Percentiles rank a stretch among this genome's conserved stretches.
Evolutionary conservation across 2,888 invertebrate genomes (phyloP).

Genomic region (Troides aeacus): DNA sequence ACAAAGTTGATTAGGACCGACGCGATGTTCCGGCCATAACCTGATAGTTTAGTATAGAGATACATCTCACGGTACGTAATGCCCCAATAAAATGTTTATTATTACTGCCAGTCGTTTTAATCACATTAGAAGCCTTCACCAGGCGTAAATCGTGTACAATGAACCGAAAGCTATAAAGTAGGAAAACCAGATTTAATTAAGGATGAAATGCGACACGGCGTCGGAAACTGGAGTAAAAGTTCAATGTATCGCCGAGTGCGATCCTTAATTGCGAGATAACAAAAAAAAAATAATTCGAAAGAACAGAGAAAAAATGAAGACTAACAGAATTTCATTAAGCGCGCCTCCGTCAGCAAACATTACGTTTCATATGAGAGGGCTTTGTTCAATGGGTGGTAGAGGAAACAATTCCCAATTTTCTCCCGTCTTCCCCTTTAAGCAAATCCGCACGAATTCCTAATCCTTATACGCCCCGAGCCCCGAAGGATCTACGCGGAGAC

Average conservation of each 20-base stretch:
- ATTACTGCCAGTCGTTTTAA: slow-evolving; percentile 51
- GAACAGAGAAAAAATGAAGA: slow-evolving; percentile 40
- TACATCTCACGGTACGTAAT: slow-evolving; percentile 49
- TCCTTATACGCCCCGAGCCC: slow-evolving; percentile 64
- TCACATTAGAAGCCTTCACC: slow-evolving; percentile 48
- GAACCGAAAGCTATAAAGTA: slow-evolving; percentile 46
- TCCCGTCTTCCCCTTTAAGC: slow-evolving; percentile 63
- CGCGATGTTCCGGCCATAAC: slow-evolving; percentile 47
- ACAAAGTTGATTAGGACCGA: slow-evolving; percentile 58
- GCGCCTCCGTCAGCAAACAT: slow-evolving; percentile 45
- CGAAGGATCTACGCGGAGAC: slow-evolving; percentile 53
- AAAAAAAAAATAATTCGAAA: slow-evolving; percentile 30
- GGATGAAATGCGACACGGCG: slow-evolving; percentile 46
- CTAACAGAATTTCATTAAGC: slow-evolving; percentile 50
- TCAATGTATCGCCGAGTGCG: slow-evolving; percentile 25
- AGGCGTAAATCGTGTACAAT: slow-evolving; percentile 41
- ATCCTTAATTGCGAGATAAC: slow-evolving; percentile 29
- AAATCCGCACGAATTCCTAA: slow-evolving; percentile 72
- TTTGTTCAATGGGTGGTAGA: slow-evolving; percentile 58
- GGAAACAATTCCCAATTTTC: slow-evolving; percentile 72
- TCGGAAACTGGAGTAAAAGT: slow-evolving; percentile 38
- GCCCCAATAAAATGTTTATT: slow-evolving; percentile 62
- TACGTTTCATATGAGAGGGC: slow-evolving; percentile 50
- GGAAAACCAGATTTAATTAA: slow-evolving; percentile 52
- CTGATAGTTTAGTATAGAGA: slow-evolving; percentile 39